Base-by-base conservation (phyloP, 1,140 invertebrate species). In the Aphidius gifuensis region DNA sequence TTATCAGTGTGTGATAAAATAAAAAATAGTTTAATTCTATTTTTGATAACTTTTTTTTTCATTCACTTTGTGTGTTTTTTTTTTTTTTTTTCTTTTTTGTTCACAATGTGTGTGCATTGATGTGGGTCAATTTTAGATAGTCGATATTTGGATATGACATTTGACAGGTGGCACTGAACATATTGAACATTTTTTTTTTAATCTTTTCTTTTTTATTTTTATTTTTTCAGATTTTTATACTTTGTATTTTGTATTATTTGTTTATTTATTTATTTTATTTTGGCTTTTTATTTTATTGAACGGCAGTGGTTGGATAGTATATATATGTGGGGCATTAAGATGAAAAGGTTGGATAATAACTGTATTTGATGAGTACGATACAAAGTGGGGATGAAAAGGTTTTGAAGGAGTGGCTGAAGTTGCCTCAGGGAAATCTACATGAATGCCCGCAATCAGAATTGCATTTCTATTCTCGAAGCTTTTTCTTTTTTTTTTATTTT, bases 361-460 rank as follows among this genome's bases (percentile, higher is more conserved):
- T 47, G 39, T 57, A 60, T 42, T 38, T 38, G 49, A 59, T 43
- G 39, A 16, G 53, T 11, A 44, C 38, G 38, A 39, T 44, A 64
- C n/a, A 56, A 45, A 60, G 23, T 5, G 23, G 38, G 46, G 53
- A 40, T 58, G 47, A 47, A 48, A 38, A 45, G n/a, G 51, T 46
- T 16, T 5, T 16, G 11, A n/a, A 43, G n/a, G 60, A 43, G 43
- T n/a, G 40, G 43, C 45, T 39, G n/a, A 53, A 58, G 16, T 53
- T 58, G 48, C 55, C 70, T 67, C 60, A 67, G 67, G 70, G 67
- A 69, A 69, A 71, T 71, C 70, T 71, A 67, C 70, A 70, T 71
- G 70, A 71, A 71, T 71, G 68, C 65, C 64, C 67, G 67, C 70
- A 71, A 71, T 71, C 70, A 70, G 70, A 71, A 71, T 70, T 71